These are phyloP conservation scores for Aselliscus stoliczkanus DNA, from an alignment of 2,797 vertebrate genomes.

Conservation along the genomic window DNA sequence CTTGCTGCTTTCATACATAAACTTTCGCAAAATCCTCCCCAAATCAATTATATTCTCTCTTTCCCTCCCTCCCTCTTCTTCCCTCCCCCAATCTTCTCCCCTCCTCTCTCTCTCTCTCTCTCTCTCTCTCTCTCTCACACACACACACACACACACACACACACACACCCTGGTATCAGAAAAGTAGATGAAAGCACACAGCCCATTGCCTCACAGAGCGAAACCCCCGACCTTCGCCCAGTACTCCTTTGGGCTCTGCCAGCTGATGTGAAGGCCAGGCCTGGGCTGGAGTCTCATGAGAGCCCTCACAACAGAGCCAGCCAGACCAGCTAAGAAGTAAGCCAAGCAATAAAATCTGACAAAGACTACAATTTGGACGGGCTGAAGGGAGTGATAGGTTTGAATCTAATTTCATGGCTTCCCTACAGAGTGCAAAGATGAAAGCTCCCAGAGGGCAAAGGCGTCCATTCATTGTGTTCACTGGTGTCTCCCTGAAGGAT, in stretches of 20 bases:
- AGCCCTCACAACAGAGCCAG: not conserved
- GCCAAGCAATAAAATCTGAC: not conserved
- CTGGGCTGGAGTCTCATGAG: not conserved
- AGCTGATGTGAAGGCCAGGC: constrained; percentile 31
- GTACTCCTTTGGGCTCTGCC: not conserved
- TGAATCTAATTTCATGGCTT: not conserved
- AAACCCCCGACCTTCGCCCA: constrained; percentile 38
- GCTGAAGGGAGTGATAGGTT: not conserved
- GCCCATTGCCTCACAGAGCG: constrained; percentile 33
- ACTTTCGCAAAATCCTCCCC: not conserved
- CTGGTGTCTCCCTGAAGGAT: not conserved
- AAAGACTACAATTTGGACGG: not conserved
- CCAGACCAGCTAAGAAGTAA: not conserved
- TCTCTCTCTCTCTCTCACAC: not conserved
- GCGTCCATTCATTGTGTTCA: fast-evolving
- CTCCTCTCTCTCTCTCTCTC: not conserved
- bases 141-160: not conserved
- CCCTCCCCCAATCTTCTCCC: not conserved
- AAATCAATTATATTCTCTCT: not conserved
- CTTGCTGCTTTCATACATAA: not conserved
- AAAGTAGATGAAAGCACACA: constrained; percentile 1
- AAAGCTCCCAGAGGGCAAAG: not conserved
- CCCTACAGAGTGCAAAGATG: not conserved
- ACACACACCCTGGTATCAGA: not conserved
- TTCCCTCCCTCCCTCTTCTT: not conserved